Percentiles rank a stretch among this genome's conserved stretches.
These are phyloP conservation scores for Lasioglossum zephyrum DNA, from an alignment of 2,888 invertebrate genomes.

Conservation along the genomic window DNA sequence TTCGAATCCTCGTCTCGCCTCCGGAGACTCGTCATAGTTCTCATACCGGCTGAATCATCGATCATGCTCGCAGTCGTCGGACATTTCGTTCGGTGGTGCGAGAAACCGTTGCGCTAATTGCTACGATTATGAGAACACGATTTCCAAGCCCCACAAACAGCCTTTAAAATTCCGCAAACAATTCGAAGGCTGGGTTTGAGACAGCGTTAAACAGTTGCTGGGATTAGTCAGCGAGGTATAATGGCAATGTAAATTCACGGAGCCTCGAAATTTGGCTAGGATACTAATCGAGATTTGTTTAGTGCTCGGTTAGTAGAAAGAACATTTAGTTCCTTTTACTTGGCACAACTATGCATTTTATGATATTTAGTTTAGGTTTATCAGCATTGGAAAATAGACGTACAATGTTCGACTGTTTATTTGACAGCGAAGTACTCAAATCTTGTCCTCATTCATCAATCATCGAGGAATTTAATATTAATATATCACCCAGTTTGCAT, in stretches of 20 bases:
- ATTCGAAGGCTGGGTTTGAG: conserved; percentile 3
- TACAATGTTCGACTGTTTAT: neutral
- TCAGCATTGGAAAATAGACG: neutral
- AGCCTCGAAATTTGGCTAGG: neutral
- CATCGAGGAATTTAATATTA: neutral
- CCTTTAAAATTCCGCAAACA: neutral
- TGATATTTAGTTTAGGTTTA: neutral
- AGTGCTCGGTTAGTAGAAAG: neutral
- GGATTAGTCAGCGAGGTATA: neutral
- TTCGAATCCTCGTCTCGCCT: neutral
- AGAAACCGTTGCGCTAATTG: neutral
- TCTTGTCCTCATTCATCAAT: neutral
- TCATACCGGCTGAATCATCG: neutral
- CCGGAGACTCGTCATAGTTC: neutral
- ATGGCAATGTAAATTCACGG: neutral
- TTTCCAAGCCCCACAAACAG: neutral
- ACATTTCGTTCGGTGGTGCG: neutral
- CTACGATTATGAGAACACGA: neutral
- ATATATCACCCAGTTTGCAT: neutral
- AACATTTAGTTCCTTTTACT: neutral
- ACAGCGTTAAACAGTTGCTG: neutral
- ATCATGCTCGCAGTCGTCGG: neutral
- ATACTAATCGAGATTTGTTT: neutral
- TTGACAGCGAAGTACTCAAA: neutral
- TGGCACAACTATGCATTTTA: neutral